Evolutionary conservation across 2,113 vertebrate genomes (phyloP).

Genomic region (Dasyornis broadbenti): DNA sequence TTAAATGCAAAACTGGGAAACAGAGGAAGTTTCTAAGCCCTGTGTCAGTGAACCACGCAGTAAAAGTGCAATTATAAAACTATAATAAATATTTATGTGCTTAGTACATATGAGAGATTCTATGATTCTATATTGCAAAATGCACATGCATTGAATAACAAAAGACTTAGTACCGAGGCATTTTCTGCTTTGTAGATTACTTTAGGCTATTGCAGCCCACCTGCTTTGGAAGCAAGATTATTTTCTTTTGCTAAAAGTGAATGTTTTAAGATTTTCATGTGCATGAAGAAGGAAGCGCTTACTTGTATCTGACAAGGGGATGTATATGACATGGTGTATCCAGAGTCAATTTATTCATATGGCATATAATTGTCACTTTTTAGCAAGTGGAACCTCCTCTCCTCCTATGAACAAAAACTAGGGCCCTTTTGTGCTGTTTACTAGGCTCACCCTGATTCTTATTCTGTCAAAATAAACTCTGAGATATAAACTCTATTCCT

Average conservation of each 20-base stretch:
- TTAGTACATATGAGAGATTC: neutral
- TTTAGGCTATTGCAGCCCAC: neutral
- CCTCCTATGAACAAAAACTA: neutral
- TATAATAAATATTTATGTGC: conserved; percentile 33
- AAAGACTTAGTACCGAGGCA: neutral
- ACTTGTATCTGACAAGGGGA: neutral
- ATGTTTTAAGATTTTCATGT: conserved; percentile 1
- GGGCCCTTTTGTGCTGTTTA: conserved; percentile 20
- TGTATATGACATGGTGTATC: neutral
- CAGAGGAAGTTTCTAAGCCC: neutral
- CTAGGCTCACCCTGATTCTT: neutral
- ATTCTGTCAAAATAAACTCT: conserved; percentile 26
- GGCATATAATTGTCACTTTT: neutral
- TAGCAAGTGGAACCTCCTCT: neutral
- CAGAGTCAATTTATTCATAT: neutral
- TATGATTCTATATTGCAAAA: neutral
- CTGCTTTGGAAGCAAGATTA: conserved; percentile 21
- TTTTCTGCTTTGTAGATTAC: conserved; percentile 29
- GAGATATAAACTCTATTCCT: neutral
- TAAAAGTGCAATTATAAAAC: conserved; percentile 25
- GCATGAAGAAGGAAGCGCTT: neutral
- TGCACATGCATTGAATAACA: conserved; percentile 5
- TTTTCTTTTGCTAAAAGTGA: conserved; percentile 8
- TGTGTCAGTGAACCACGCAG: neutral
- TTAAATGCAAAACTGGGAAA: conserved; percentile 19